Conservation (phyloP, 30 jellyfish, hydroid and myxozoan species). For the Mastigias papua region DNA sequence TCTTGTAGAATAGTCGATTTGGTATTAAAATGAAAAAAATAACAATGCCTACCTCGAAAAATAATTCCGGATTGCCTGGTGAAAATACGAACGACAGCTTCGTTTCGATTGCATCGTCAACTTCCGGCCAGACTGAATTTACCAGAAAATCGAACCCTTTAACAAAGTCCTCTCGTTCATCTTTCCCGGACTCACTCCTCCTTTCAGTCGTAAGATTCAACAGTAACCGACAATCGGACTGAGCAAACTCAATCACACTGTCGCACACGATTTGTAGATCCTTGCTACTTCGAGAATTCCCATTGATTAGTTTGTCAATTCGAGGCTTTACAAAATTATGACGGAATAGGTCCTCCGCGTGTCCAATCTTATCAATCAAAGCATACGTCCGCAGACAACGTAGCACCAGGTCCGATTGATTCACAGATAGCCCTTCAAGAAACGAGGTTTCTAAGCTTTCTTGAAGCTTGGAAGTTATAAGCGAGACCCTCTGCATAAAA, state of each 20-base stretch:
- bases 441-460: constrained; percentile 88
- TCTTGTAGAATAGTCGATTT: no score
- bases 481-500: constrained; percentile 93
- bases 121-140: constrained; percentile 91
- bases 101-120: constrained; percentile 80
- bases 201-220: constrained; percentile 76
- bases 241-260: constrained; percentile 56
- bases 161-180: constrained; percentile 65
- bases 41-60: constrained; percentile 65
- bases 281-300: constrained; percentile 40
- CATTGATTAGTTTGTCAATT: constrained; percentile 58
- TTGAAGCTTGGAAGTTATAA: constrained; percentile 96
- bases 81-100: constrained; percentile 84
- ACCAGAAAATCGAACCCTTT: constrained; percentile 91
- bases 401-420: constrained; percentile 65
- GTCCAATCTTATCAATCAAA: constrained; percentile 82
- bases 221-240: constrained; percentile 68
- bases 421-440: constrained; percentile 67
- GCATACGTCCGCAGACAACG: constrained; percentile 96
- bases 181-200: constrained; percentile 7
- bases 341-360: constrained; percentile 93
- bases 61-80: constrained; percentile 96
- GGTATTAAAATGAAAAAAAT: background rate
- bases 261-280: constrained; percentile 75
- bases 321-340: constrained; percentile 80